phyloP scores from a whole-genome alignment of 1,140 invertebrate species.

The Nasonia giraulti region DNA sequence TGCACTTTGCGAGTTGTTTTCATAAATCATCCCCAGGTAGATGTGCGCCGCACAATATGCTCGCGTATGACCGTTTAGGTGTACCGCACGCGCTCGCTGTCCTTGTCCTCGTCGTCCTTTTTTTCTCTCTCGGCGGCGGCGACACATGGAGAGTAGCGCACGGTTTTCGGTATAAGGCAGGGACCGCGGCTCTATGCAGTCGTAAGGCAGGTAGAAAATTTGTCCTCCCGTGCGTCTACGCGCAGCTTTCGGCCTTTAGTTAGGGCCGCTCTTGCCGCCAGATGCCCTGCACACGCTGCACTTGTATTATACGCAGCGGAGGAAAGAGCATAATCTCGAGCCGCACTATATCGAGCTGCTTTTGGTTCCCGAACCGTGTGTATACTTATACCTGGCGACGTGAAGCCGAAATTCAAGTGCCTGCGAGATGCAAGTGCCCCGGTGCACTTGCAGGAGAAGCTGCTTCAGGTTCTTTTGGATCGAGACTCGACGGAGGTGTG shows the following conservation, averaged over 20 bases:
- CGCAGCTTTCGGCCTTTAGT: conserved; percentile 1
- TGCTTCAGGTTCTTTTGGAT: no score
- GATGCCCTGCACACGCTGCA: not conserved
- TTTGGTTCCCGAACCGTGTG: not conserved
- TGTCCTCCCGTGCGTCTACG: not conserved
- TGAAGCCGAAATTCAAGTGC: conserved; percentile 18
- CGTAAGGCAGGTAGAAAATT: conserved; percentile 25
- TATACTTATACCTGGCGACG: not conserved
- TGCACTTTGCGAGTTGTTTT: conserved; percentile 45
- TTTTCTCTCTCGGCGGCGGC: not conserved
- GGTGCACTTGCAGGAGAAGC: no score
- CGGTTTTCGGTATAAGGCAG: not conserved
- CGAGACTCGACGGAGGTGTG: no score
- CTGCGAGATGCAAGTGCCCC: not conserved
- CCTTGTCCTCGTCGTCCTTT: not conserved
- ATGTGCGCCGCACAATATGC: not conserved
- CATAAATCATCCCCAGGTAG: conserved; percentile 48
- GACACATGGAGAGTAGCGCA: no score
- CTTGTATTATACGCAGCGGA: not conserved
- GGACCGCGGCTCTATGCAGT: not conserved
- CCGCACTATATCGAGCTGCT: not conserved
- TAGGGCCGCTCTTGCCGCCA: not conserved
- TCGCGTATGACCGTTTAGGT: not conserved
- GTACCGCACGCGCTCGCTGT: not conserved
- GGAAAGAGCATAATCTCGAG: not conserved